phyloP scores from a whole-genome alignment of 2,113 vertebrate species.

The Coregonus clupeaformis region DNA sequence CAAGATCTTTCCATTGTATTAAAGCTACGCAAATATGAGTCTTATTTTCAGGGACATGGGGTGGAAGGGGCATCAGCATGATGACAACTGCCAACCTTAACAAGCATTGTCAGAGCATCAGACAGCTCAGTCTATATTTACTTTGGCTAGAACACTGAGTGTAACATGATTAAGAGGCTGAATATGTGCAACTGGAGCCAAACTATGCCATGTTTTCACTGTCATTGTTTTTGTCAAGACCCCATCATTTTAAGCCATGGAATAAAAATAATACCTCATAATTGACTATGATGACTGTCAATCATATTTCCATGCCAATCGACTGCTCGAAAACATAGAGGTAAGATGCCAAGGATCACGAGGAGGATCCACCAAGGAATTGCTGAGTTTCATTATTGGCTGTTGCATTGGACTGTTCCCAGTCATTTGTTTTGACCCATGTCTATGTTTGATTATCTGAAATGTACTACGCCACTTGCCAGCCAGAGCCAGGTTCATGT shows the following conservation, averaged over 20 bases:
- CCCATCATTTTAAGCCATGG: neutral
- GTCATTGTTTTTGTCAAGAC: neutral
- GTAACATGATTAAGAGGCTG: conserved; percentile 12
- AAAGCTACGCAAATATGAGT: no score
- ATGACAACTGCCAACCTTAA: conserved; percentile 18
- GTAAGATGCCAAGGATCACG: neutral
- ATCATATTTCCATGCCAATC: neutral
- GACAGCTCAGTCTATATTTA: conserved; percentile 19
- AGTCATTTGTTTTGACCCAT: conserved; percentile 14
- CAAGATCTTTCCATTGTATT: no score
- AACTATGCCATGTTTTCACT: neutral
- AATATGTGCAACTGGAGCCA: neutral
- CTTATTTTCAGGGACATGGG: neutral
- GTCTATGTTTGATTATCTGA: conserved; percentile 10
- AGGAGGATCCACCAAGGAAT: no score
- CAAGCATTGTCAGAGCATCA: conserved; percentile 4
- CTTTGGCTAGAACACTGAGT: conserved; percentile 14
- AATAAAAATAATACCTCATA: neutral
- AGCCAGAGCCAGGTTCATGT: neutral
- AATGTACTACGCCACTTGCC: conserved; percentile 6
- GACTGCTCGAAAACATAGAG: neutral
- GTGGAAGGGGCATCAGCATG: neutral
- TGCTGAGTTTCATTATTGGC: neutral
- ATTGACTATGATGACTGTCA: neutral
- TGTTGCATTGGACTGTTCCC: neutral